Evolutionary conservation across 2,888 invertebrate species (phyloP).

Genomic region (Calameuta pallipes): DNA sequence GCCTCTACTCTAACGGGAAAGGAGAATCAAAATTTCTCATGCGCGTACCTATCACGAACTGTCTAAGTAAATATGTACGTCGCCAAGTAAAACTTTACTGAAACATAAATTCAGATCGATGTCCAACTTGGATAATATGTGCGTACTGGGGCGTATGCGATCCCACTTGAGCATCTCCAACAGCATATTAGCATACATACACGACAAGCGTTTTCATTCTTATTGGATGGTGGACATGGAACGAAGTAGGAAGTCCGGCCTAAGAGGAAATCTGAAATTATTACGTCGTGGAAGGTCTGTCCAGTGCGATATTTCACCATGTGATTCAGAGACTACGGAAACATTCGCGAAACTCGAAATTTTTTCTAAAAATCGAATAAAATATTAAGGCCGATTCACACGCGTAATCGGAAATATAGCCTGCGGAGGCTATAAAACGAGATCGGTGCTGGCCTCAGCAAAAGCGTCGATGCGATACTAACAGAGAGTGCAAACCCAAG

Average conservation of each 20-base stretch:
- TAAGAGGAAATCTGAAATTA: neutral
- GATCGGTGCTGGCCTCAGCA: constrained; percentile 61
- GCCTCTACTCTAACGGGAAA: constrained; percentile 2
- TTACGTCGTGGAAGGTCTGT: neutral
- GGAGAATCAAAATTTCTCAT: neutral
- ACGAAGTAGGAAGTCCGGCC: neutral
- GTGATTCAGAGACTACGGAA: neutral
- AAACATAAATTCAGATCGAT: neutral
- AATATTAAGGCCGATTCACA: constrained; percentile 17
- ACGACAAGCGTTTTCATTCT: neutral
- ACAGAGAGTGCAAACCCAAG: constrained; percentile 60
- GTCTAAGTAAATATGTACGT: neutral
- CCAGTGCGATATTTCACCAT: neutral
- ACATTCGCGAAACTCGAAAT: neutral
- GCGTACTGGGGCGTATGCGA: neutral
- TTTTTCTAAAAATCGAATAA: neutral
- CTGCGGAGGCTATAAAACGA: constrained; percentile 56
- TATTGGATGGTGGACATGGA: neutral
- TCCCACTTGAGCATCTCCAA: neutral
- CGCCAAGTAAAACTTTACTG: neutral
- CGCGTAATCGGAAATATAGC: constrained; percentile 45
- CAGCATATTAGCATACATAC: neutral
- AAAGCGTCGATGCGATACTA: constrained; percentile 58
- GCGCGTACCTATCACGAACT: neutral
- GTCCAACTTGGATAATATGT: neutral